Conservation (phyloP, 2,797 vertebrate species). For the Spea hammondii region DNA sequence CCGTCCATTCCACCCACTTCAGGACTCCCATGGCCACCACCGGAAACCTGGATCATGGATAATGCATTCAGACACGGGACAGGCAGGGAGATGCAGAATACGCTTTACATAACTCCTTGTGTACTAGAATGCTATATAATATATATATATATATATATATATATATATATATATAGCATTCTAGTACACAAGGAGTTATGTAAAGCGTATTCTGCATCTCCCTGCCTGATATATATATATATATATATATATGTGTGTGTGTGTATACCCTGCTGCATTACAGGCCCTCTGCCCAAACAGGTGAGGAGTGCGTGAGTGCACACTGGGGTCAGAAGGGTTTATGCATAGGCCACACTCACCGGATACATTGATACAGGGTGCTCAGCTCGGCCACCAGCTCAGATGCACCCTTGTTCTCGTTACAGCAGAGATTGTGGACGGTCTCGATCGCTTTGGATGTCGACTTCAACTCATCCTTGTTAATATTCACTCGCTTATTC, state of each 20-base stretch:
- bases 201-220: too few species aligned
- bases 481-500: conserved; percentile 97
- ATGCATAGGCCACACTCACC: conserved; percentile 66
- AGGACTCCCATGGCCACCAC: conserved; percentile 97
- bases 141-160: too few species aligned
- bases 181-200: too few species aligned
- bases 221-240: too few species aligned
- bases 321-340: not conserved
- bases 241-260: too few species aligned
- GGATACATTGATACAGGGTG: conserved; percentile 94
- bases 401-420: conserved; percentile 97
- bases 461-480: conserved; percentile 96
- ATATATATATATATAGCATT: too few species aligned
- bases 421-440: conserved; percentile 94
- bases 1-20: conserved; percentile 98
- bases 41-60: conserved; percentile 77
- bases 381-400: conserved; percentile 94
- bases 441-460: conserved; percentile 96
- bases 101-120: too few species aligned
- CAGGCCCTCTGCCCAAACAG: too few species aligned
- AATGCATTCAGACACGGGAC: not conserved
- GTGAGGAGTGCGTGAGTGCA: too few species aligned
- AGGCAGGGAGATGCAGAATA: too few species aligned
- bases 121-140: too few species aligned
- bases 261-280: too few species aligned